phyloP scores from a whole-genome alignment of 1,140 invertebrate genomes.

The Conus betulinus region DNA sequence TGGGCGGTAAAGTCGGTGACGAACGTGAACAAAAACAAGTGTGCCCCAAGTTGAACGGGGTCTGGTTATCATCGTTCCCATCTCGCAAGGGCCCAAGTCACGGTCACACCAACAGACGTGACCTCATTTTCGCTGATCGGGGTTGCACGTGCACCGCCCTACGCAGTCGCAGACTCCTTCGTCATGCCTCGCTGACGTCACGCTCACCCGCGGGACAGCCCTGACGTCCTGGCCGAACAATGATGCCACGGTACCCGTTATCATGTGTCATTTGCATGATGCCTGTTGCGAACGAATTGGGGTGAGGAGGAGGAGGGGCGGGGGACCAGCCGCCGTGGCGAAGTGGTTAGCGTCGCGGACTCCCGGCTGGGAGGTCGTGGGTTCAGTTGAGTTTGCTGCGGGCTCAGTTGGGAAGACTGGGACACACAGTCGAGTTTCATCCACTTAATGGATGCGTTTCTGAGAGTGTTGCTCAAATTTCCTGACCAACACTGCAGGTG shows the following conservation, averaged over 20 bases:
- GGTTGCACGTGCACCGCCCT: neutral
- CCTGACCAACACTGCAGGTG: too few species aligned
- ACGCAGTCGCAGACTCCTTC: neutral
- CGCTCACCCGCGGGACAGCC: neutral
- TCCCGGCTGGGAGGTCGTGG: too few species aligned
- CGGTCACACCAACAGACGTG: neutral
- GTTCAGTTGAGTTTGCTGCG: too few species aligned
- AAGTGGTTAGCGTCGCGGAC: too few species aligned
- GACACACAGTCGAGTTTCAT: too few species aligned
- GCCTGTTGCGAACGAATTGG: neutral
- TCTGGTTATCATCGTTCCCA: neutral
- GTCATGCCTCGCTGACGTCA: constrained; percentile 5
- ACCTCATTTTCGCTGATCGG: neutral
- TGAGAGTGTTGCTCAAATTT: too few species aligned
- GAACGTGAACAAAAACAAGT: neutral
- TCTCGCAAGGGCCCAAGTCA: neutral
- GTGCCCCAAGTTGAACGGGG: neutral
- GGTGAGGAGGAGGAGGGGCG: neutral
- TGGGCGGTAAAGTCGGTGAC: neutral
- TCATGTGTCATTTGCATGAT: neutral
- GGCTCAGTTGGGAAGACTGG: too few species aligned
- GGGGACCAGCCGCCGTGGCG: too few species aligned
- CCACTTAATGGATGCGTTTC: too few species aligned
- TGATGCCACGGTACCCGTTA: neutral
- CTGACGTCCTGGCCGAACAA: neutral